phyloP scores from a whole-genome alignment of 2,888 invertebrate genomes.

The Axea sp. region DNA sequence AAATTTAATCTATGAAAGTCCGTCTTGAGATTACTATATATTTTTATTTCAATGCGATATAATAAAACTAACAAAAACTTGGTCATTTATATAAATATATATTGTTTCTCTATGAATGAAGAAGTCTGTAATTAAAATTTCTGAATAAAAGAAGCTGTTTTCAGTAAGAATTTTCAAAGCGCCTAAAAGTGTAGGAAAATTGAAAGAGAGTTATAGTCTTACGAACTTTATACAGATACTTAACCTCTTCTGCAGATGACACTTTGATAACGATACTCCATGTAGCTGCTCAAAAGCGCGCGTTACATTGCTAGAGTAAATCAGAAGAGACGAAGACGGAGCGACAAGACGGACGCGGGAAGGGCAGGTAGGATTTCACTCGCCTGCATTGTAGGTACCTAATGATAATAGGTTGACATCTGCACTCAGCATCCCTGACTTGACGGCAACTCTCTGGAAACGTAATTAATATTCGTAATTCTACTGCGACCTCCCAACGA shows the following conservation, averaged over 20 bases:
- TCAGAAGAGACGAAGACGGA: conserved; percentile 63
- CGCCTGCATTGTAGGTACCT: conserved; percentile 70
- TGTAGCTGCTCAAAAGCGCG: conserved; percentile 74
- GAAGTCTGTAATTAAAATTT: too few species aligned
- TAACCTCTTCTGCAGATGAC: conserved; percentile 75
- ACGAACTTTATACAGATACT: conserved; percentile 60
- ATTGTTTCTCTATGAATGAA: too few species aligned
- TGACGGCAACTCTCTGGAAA: conserved; percentile 71
- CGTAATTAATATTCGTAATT: conserved; percentile 79
- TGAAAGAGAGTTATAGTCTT: conserved; percentile 58
- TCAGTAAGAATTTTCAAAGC: too few species aligned
- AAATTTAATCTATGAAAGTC: too few species aligned
- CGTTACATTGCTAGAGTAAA: conserved; percentile 79
- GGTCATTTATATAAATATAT: too few species aligned
- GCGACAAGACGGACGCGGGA: conserved; percentile 43
- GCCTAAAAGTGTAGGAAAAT: too few species aligned
- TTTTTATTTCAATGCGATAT: too few species aligned
- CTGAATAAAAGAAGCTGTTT: too few species aligned
- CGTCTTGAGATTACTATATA: too few species aligned
- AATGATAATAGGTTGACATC: conserved; percentile 79
- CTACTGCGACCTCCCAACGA: conserved; percentile 61
- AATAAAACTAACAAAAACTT: too few species aligned
- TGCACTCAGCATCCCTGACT: conserved; percentile 76
- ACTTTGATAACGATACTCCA: conserved; percentile 77
- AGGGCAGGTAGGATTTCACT: conserved; percentile 69